These are phyloP conservation scores for Bactericera cockerelli DNA, from an alignment of 1,140 invertebrate genomes.

Conservation along the genomic window DNA sequence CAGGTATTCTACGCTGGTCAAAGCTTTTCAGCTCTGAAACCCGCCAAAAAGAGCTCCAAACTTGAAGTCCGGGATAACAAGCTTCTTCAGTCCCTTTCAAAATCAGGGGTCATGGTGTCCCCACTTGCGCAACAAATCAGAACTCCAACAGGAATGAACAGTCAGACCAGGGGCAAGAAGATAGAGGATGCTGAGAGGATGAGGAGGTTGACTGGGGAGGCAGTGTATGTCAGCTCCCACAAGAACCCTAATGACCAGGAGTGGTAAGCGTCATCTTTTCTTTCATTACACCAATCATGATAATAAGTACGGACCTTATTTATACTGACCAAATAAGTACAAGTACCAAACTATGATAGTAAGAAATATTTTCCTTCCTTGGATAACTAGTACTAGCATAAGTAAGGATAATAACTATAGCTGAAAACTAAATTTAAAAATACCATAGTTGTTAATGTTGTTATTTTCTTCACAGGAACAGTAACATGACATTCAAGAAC, in stretches of 20 bases:
- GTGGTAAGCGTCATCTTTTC: background rate
- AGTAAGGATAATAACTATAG: no score
- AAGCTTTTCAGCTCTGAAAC: conserved; percentile 36
- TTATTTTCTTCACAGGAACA: background rate
- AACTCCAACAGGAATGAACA: background rate
- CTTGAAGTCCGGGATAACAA: conserved; percentile 34
- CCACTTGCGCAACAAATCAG: conserved; percentile 3
- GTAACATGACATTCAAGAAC: background rate
- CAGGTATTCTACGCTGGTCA: conserved; percentile 48
- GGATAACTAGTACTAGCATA: no score
- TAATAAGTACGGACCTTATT: no score
- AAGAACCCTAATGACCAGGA: background rate
- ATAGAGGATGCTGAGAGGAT: conserved; percentile 18
- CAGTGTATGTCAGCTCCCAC: background rate
- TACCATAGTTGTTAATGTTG: no score
- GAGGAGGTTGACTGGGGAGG: conserved; percentile 10
- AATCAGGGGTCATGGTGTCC: conserved; percentile 11
- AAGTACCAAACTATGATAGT: no score
- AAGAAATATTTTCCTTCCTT: no score
- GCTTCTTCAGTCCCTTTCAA: conserved; percentile 28
- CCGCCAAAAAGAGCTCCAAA: conserved; percentile 40
- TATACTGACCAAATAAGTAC: no score
- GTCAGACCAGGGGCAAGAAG: background rate
- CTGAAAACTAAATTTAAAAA: no score
- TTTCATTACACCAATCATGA: no score